These are phyloP conservation scores for Flexamia atlantica DNA, from an alignment of 2,888 invertebrate species.

Conservation along the genomic window DNA sequence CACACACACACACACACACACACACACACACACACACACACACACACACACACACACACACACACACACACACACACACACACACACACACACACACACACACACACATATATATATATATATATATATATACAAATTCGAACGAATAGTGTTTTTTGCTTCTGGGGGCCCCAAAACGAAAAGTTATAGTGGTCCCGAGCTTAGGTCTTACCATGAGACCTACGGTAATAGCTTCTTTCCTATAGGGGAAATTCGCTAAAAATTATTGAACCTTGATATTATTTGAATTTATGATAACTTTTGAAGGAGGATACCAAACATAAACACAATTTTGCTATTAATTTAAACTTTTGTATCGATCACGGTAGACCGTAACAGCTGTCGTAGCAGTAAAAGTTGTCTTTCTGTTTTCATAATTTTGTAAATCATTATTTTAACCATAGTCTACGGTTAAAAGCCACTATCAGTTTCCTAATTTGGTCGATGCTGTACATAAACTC, in stretches of 20 bases:
- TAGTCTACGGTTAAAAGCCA: no score
- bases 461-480: no score
- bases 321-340: no score
- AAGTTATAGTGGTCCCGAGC: background rate
- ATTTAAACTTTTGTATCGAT: no score
- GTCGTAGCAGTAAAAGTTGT: no score
- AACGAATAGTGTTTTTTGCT: background rate
- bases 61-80: background rate
- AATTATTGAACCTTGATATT: background rate
- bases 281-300: background rate
- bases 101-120: constrained; percentile 13
- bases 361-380: no score
- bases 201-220: background rate
- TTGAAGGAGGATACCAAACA: no score
- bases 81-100: constrained; percentile 18
- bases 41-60: no score
- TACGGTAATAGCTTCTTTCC: constrained; percentile 10
- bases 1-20: background rate
- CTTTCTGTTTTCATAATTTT: no score
- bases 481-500: no score
- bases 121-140: background rate
- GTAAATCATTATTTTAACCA: no score
- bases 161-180: constrained; percentile 4
- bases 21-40: background rate
- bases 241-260: constrained; percentile 1